A percentile compares a stretch with the other conserved stretches of the same genome.
Conservation (phyloP, 1,140 invertebrate species). For the Trichonephila inaurata region DNA sequence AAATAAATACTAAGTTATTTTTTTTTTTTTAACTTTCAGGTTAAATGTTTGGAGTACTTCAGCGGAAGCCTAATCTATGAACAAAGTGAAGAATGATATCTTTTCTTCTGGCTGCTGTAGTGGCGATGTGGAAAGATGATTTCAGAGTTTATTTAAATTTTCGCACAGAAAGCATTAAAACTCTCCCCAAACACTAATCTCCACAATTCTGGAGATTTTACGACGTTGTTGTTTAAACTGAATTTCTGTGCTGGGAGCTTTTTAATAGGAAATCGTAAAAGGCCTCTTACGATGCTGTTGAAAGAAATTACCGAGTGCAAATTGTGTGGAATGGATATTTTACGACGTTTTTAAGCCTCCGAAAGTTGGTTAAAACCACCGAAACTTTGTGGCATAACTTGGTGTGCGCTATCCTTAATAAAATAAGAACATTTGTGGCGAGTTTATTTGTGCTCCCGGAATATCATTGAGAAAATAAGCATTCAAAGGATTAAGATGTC, state of each 20-base stretch:
- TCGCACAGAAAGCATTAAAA: background rate
- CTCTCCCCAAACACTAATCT: background rate
- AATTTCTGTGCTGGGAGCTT: background rate
- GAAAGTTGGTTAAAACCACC: background rate
- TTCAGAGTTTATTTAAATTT: background rate
- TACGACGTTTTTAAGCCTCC: background rate
- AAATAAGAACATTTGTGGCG: background rate
- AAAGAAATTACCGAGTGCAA: background rate
- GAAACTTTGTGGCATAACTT: background rate
- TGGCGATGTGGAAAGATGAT: background rate
- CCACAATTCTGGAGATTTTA: background rate
- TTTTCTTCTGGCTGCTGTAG: too few species aligned
- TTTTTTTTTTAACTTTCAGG: too few species aligned
- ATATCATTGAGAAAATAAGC: background rate
- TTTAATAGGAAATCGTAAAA: background rate
- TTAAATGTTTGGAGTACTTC: too few species aligned
- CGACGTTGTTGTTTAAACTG: background rate
- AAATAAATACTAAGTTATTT: too few species aligned
- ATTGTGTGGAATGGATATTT: background rate
- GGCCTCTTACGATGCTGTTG: background rate
- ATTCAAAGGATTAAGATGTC: background rate
- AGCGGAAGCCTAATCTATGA: too few species aligned
- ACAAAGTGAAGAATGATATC: too few species aligned
- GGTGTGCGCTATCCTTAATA: background rate
- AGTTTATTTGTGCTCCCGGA: background rate